Base-by-base conservation (phyloP, 2,888 invertebrate species). In the Cheilosia vulpina region DNA sequence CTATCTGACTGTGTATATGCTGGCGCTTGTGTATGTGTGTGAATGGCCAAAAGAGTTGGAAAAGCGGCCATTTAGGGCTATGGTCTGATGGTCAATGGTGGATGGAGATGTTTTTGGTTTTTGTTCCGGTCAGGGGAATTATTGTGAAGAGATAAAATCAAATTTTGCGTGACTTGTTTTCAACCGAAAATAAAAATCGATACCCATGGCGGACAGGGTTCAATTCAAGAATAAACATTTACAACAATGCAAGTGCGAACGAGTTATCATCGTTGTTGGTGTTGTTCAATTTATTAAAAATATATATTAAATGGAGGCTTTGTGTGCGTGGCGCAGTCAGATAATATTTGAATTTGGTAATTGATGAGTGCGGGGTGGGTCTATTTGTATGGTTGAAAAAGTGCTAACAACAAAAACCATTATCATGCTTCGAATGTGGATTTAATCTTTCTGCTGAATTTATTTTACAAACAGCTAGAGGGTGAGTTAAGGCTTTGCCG, bases 71-170 rank as follows among this genome's bases (percentile, higher is more conserved):
- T 66, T 45, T 50, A 66, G 53, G 38, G 38, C 21, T 41, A 43
- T 68, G 50, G 71, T 31, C 21, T 17, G 45, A 45, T 45, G 62
- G 62, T 41, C 43, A 21, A n/a, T 55, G 62, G 65, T 38, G 50
- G 62, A 75, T 55, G 41, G 50, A 69, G 41, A 60, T 73, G 60
- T 68, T 68, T 62, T 75, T 11, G 15, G 55, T 75, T 69, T 68
- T 75, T 50, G 34, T 69, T 41, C 19, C 55, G 24, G 17, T n/a
- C 11, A 38, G 13, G 57, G 5, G 45, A 75, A 63, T 62, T 55
- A 75, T 57, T 41, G 69, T 24, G 27, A 57, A 63, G 41, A 62
- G 62, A 73, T 63, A 57, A 68, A 80, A 80, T 73, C 52, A 53
- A 68, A 75, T 72, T 80, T 75, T 68, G 47, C 45, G 41, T 43